Conservation (phyloP, 2,888 invertebrate species). For the Adelphocoris suturalis region DNA sequence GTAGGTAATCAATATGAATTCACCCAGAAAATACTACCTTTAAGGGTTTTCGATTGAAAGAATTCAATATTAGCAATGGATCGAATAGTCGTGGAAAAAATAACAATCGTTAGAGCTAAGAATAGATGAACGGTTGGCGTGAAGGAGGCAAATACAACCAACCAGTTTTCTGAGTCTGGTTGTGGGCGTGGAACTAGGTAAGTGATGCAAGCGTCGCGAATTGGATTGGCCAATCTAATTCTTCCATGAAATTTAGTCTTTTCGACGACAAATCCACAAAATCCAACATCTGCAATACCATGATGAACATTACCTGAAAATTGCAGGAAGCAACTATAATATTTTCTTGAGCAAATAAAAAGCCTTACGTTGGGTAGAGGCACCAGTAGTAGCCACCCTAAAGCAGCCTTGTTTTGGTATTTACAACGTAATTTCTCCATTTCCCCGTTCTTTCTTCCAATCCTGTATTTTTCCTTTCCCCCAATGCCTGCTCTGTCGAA, state of each 20-base stretch:
- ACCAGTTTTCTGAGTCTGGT: neutral
- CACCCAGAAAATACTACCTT: neutral
- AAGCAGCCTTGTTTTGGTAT: too few species aligned
- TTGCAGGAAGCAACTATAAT: neutral
- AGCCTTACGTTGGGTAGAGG: too few species aligned
- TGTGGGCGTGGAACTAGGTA: constrained; percentile 45
- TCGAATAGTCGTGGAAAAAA: neutral
- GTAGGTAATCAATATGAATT: too few species aligned
- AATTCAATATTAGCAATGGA: neutral
- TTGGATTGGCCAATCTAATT: constrained; percentile 4
- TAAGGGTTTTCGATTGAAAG: neutral
- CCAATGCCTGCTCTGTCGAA: too few species aligned
- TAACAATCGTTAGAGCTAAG: neutral
- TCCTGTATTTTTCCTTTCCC: too few species aligned
- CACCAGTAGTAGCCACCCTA: too few species aligned
- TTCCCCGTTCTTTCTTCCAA: too few species aligned
- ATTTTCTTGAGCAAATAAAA: too few species aligned
- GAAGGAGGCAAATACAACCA: constrained; percentile 14
- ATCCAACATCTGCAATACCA: constrained; percentile 54
- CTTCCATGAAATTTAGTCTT: neutral
- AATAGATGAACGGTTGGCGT: neutral
- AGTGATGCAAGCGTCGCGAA: neutral
- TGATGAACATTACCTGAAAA: constrained; percentile 28
- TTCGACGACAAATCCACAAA: constrained; percentile 61
- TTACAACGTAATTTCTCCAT: too few species aligned